Evolutionary conservation across 2,113 vertebrate genomes (phyloP).

Genomic region (Tetrax tetrax): DNA sequence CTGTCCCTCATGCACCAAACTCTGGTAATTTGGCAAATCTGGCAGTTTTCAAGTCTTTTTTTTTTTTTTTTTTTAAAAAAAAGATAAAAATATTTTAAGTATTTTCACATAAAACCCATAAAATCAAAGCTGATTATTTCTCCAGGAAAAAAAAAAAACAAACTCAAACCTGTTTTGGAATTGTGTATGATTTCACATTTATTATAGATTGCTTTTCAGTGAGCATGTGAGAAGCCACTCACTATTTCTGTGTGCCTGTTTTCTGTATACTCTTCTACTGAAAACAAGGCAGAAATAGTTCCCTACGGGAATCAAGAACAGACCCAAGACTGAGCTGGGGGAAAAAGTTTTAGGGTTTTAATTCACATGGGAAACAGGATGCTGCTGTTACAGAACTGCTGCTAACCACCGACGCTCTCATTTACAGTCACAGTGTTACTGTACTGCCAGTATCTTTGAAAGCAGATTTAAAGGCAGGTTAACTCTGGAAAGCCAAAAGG

Average conservation of each 20-base stretch:
- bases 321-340: background rate
- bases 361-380: background rate
- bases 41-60: background rate
- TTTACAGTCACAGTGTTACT: background rate
- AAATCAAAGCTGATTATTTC: background rate
- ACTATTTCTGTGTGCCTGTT: background rate
- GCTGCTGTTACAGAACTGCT: background rate
- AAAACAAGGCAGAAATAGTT: background rate
- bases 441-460: background rate
- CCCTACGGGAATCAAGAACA: background rate
- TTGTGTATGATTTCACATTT: background rate
- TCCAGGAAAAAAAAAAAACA: background rate
- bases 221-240: background rate
- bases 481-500: background rate
- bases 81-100: background rate
- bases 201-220: background rate
- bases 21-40: background rate
- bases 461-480: background rate
- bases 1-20: background rate
- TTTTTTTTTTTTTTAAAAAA: too few relatives aligned
- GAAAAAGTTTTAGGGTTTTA: background rate
- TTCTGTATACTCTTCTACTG: background rate
- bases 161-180: background rate
- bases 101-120: background rate
- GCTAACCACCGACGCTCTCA: background rate